Evolutionary conservation across 2,113 vertebrate genomes (phyloP), one percentile per base, ranked within the genome.

Genomic region (Alectura lathami): DNA sequence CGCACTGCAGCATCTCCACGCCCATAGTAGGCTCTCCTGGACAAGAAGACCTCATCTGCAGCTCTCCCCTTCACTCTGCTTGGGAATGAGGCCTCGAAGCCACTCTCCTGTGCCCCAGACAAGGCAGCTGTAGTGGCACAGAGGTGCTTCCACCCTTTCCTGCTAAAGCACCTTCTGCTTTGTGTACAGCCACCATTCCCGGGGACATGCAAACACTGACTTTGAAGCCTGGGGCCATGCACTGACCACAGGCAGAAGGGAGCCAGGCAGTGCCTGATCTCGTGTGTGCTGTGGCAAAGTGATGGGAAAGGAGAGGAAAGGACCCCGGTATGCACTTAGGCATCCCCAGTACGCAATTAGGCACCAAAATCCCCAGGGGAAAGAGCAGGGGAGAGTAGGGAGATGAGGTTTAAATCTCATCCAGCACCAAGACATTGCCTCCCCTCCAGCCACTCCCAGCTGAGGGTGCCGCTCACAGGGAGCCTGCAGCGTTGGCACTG

Each of bases 201-300:
- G 0, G 0, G 51, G 27, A 29, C 10, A 22, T 3, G 1, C 47
- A 51, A n/a, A 29, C 48, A 60, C 45, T 36, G 17, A 29, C 27
- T 51, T 67, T 40, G n/a, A 21, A 62, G 64, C 17, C 80, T 47
- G 34, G n/a, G 22, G 7, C n/a, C 34, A 36, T 30, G 54, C 54
- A 63, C 9, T 20, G 48, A 36, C 12, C 18, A 38, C 22, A 69
- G 38, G 48, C 0, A 2, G 45, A 23, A 73, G 42, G 10, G 11
- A 5, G 6, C 26, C 1, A 59, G 20, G n/a, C 48, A 34, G 17
- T 27, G 47, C 20, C n/a, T 27, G 29, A 1, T 24, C 32, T 0
- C 0, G 36, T 10, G 63, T 64, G 11, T 36, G 40, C 8, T 57
- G 32, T n/a, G 30, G n/a, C 20, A 38, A 70, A 80, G 30, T 21